Conservation (phyloP, 2,888 invertebrate genomes). For the Drosophila subsilvestris region DNA sequence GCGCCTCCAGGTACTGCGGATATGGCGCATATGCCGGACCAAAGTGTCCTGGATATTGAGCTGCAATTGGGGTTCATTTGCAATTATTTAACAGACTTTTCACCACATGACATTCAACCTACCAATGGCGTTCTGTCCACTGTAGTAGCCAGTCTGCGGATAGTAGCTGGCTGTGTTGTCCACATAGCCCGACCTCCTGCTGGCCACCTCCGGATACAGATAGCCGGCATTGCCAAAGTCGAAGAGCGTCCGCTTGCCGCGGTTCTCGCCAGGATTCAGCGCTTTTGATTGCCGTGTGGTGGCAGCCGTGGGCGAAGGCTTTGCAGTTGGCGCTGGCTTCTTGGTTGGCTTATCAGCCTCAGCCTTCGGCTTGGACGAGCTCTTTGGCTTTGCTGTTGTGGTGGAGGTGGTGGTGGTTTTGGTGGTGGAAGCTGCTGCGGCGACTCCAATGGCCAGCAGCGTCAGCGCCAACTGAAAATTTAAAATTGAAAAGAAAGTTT, state of each 20-base stretch:
- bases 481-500: constrained; percentile 24
- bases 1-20: constrained; percentile 89
- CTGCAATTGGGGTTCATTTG: constrained; percentile 43
- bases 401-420: constrained; percentile 23
- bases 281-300: constrained; percentile 59
- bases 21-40: constrained; percentile 74
- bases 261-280: constrained; percentile 69
- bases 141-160: constrained; percentile 76
- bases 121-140: constrained; percentile 80
- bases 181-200: constrained; percentile 77
- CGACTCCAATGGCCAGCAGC: constrained; percentile 66
- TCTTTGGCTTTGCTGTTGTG: constrained; percentile 49
- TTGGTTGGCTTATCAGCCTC: constrained; percentile 30
- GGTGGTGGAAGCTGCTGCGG: constrained; percentile 33
- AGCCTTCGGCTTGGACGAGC: constrained; percentile 37
- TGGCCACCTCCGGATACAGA: constrained; percentile 77
- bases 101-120: not conserved
- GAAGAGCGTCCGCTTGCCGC: constrained; percentile 83
- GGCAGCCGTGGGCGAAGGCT: constrained; percentile 21
- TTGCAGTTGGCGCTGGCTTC: constrained; percentile 8
- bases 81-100: not conserved
- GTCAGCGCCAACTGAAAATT: constrained; percentile 77
- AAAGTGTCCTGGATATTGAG: constrained; percentile 72
- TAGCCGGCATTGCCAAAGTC: constrained; percentile 81
- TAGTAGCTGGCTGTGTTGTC: constrained; percentile 68